Evolutionary conservation across 2,888 invertebrate genomes (phyloP).

Genomic region (Temnothorax unifasciatus): DNA sequence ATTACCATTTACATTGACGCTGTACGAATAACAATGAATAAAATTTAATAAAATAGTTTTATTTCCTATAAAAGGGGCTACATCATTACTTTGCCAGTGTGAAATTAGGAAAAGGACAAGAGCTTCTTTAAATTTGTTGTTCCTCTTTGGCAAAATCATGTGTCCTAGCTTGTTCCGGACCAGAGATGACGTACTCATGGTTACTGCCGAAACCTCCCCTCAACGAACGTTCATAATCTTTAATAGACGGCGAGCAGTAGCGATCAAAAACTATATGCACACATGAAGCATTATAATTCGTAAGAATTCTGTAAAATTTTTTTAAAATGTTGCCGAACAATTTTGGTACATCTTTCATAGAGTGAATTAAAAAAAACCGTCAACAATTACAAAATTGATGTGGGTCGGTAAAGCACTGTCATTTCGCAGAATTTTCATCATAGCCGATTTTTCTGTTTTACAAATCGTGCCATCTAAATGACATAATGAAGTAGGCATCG

Average conservation of each 20-base stretch:
- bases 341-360: background rate
- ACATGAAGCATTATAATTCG: background rate
- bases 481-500: no score
- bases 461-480: no score
- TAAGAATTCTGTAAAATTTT: background rate
- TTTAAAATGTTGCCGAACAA: conserved; percentile 1
- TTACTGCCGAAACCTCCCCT: background rate
- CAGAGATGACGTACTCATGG: background rate
- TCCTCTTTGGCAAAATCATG: background rate
- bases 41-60: conserved; percentile 3
- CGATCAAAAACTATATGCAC: background rate
- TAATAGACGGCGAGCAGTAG: conserved; percentile 3
- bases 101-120: conserved; percentile 1
- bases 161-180: background rate
- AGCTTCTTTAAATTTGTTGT: conserved; percentile 16
- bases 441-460: no score
- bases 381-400: background rate
- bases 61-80: background rate
- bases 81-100: conserved; percentile 1
- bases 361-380: background rate
- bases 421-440: no score
- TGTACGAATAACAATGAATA: background rate
- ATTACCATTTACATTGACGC: background rate
- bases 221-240: background rate
- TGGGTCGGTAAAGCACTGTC: background rate